Conservation (phyloP, 2,888 invertebrate species). For the Vanessa cardui region DNA sequence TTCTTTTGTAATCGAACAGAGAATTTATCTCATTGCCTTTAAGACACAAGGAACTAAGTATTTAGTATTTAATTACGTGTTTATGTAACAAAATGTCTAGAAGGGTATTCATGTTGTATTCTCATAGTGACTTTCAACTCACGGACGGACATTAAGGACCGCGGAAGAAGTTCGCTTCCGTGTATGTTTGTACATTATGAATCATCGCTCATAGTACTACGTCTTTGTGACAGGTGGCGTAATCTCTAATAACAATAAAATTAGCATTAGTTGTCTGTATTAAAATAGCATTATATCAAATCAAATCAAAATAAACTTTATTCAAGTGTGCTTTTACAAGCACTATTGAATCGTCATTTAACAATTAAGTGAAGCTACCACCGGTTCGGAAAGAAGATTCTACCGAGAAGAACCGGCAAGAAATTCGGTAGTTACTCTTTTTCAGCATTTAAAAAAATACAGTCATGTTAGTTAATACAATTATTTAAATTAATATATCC, state of each 20-base stretch:
- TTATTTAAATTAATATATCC: too few relatives aligned
- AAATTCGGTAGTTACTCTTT: too few relatives aligned
- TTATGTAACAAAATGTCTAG: slow-evolving; percentile 16
- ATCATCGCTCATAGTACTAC: slow-evolving; percentile 14
- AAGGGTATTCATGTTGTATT: slow-evolving; percentile 20
- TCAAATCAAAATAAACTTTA: too few relatives aligned
- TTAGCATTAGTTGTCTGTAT: not conserved
- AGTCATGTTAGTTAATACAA: too few relatives aligned
- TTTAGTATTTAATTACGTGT: slow-evolving; percentile 10
- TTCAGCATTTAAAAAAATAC: too few relatives aligned
- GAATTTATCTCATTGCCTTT: not conserved
- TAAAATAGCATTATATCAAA: too few relatives aligned
- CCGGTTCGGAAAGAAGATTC: too few relatives aligned
- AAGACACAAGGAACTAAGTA: not conserved
- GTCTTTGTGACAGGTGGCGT: slow-evolving; percentile 12
- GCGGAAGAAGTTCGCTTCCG: slow-evolving; percentile 31
- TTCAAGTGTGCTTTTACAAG: too few relatives aligned
- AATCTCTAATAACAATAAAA: not conserved
- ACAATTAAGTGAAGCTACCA: too few relatives aligned
- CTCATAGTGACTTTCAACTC: slow-evolving; percentile 31
- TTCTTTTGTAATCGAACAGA: not conserved
- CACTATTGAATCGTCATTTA: too few relatives aligned
- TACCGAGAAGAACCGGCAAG: too few relatives aligned
- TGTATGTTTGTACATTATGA: slow-evolving; percentile 24
- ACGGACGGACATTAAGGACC: slow-evolving; percentile 19